phyloP scores from a whole-genome alignment of 2,797 vertebrate genomes.

The Carcharodon carcharias region DNA sequence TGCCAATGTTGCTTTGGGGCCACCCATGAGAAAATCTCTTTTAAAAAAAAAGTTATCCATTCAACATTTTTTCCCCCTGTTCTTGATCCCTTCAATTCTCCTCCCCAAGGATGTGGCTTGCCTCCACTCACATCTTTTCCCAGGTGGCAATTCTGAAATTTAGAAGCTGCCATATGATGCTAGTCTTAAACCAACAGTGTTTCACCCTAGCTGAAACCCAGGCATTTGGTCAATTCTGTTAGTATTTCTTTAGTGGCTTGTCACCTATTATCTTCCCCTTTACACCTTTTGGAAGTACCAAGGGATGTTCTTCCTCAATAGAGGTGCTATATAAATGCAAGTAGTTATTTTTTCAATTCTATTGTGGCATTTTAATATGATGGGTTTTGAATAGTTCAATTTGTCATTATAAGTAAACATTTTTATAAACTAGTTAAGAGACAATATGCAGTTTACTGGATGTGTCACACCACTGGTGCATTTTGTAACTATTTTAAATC shows the following conservation, averaged over 20 bases:
- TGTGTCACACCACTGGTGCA: neutral
- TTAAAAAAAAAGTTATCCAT: neutral
- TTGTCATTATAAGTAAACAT: neutral
- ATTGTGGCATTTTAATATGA: neutral
- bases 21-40: neutral
- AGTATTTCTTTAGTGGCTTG: neutral
- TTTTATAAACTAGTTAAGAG: neutral
- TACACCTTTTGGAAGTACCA: neutral
- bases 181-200: neutral
- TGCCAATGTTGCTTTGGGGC: neutral
- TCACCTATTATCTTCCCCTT: neutral
- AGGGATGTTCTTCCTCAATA: too few species aligned
- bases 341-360: neutral
- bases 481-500: neutral
- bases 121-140: neutral
- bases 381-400: neutral
- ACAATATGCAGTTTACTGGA: neutral
- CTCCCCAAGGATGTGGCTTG: neutral
- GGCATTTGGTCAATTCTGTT: neutral
- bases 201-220: neutral
- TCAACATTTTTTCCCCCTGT: neutral
- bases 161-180: neutral
- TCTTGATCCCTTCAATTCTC: neutral
- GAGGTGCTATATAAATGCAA: neutral
- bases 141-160: neutral